Percentiles rank a stretch among this genome's conserved stretches.
These are phyloP conservation scores for Pristis pectinata DNA, from an alignment of 2,797 vertebrate species.

Conservation along the genomic window DNA sequence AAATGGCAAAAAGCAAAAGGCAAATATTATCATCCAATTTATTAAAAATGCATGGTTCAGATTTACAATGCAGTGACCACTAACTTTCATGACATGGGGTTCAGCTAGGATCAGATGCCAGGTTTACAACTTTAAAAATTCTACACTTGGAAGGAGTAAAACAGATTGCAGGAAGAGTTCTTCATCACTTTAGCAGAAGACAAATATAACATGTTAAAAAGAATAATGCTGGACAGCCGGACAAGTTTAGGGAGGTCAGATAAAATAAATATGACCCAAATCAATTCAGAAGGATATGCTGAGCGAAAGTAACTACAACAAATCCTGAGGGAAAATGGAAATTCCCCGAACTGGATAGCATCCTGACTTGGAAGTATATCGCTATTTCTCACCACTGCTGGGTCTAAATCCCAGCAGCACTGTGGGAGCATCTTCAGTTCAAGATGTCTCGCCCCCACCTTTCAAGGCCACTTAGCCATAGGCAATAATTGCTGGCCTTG, in stretches of 20 bases:
- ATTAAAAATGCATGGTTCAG: neutral
- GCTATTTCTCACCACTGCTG: too few relatives aligned
- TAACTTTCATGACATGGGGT: neutral
- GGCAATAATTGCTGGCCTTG: too few relatives aligned
- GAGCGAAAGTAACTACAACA: neutral
- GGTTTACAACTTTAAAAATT: neutral
- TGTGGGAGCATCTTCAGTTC: too few relatives aligned
- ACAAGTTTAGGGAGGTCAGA: neutral
- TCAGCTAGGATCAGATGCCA: neutral
- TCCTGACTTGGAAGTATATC: too few relatives aligned
- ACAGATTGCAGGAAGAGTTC: neutral
- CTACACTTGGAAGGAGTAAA: neutral
- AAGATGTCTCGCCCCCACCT: too few relatives aligned
- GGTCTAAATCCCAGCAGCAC: too few relatives aligned
- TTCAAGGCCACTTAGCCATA: too few relatives aligned
- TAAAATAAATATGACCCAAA: neutral
- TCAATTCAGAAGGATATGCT: neutral
- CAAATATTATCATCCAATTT: neutral
- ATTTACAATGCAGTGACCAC: neutral
- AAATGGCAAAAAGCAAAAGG: neutral
- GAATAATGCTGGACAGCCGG: neutral
- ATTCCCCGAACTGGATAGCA: neutral
- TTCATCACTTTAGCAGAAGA: neutral
- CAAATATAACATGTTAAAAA: neutral
- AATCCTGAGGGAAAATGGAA: neutral